Evolutionary conservation across 2,113 vertebrate genomes (phyloP), one percentile per base, ranked within the genome.

Genomic region (Anser cygnoides): DNA sequence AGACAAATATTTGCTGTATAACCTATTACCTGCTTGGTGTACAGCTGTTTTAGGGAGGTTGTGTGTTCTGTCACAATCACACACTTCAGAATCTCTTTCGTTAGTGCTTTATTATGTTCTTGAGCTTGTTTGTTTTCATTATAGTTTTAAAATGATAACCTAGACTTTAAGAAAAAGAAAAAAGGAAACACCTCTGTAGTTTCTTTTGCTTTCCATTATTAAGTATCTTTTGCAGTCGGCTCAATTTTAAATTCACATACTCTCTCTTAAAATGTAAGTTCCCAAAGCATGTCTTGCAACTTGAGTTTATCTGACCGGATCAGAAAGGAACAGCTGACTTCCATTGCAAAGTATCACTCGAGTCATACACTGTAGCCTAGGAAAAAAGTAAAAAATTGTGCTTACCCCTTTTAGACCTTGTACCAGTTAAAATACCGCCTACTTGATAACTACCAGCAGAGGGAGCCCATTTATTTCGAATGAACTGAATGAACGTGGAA

Each of bases 341-440:
- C 11, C 8, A 3, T 23, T 50, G 22, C 50, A 15, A 16, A 4
- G 8, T 58, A 17, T 23, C 23, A 3, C 17, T 49, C 17, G n/a
- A 35, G 20, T 17, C 22, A 13, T 59, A 11, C 6, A 3, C 17
- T 35, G 11, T 65, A 25, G 31, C 29, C 9, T 76, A 19, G 25
- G 22, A 8, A 46, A 80, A 80, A 59, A 29, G 14, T 6, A 16
- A 13, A 3, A 6, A 46, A 74, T 61, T 41, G 19, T 46, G 22
- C 6, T 33, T 8, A 11, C 0, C 3, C 1, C 17, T 52, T 52
- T n/a, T 5, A 9, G 10, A 7, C 12, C 2, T 21, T n/a, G 5
- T 71, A 10, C 7, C 2, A 0, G 3, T 70, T 58, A 1, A 3
- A 39, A 19, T 12, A 6, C 3, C 0, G 0, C 2, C 31, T 4